Conservation (phyloP, 2,797 vertebrate species). For the Poeciliopsis infans region DNA sequence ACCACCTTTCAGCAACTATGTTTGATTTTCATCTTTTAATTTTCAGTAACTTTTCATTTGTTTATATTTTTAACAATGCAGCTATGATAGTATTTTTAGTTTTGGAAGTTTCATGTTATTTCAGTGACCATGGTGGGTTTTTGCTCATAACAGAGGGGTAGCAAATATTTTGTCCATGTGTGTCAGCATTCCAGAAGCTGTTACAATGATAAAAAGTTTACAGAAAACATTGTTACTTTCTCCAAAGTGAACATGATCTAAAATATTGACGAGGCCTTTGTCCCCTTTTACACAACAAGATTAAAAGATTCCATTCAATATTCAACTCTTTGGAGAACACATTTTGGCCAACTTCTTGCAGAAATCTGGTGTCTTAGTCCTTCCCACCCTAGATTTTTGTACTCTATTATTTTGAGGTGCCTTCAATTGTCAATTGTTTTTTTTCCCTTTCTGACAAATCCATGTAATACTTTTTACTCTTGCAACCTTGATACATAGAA, state of each 20-base stretch:
- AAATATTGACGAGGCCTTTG: background rate
- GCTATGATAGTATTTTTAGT: too few species aligned
- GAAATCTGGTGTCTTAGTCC: background rate
- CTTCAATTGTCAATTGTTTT: constrained; percentile 58
- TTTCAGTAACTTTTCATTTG: too few species aligned
- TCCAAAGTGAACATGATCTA: background rate
- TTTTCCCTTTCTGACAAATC: constrained; percentile 25
- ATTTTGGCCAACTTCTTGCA: constrained; percentile 4
- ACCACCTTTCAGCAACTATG: too few species aligned
- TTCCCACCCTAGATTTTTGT: constrained; percentile 38
- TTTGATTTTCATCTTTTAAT: too few species aligned
- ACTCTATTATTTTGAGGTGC: constrained; percentile 61
- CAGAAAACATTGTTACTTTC: background rate
- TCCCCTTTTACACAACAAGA: constrained; percentile 41
- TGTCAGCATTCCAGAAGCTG: background rate
- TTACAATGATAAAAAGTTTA: background rate
- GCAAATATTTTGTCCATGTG: too few species aligned
- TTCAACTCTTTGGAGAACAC: constrained; percentile 57
- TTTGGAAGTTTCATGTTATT: too few species aligned
- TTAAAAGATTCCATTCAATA: constrained; percentile 55
- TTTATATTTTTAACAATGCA: too few species aligned
- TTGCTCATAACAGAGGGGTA: too few species aligned
- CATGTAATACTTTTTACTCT: constrained; percentile 67
- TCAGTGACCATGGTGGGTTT: too few species aligned
- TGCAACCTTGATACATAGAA: constrained; percentile 73